phyloP scores from a whole-genome alignment of 2,888 invertebrate genomes.

The Sphaerophoria rueppellii region DNA sequence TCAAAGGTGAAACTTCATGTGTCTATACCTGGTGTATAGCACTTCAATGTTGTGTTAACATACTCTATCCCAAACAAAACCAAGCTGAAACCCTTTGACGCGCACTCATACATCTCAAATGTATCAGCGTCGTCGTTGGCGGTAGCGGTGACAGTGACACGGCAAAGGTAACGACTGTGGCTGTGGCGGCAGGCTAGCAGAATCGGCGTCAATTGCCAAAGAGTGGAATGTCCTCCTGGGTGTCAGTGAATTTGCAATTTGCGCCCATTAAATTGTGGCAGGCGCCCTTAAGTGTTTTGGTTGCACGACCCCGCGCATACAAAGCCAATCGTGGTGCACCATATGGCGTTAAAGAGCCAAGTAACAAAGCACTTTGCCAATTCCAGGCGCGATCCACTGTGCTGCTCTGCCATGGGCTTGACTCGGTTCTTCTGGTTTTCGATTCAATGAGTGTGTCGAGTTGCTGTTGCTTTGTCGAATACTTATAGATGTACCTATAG shows the following conservation, averaged over 20 bases:
- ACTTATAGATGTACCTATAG: not conserved
- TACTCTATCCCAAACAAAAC: constrained; percentile 11
- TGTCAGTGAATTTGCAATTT: constrained; percentile 72
- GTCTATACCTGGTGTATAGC: constrained; percentile 7
- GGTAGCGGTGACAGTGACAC: not conserved
- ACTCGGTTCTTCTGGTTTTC: not conserved
- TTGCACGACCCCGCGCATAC: constrained; percentile 64
- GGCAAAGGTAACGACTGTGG: not conserved
- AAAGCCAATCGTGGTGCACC: constrained; percentile 72
- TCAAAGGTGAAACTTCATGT: constrained; percentile 52
- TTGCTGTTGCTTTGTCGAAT: not conserved
- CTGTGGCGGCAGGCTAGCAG: not conserved
- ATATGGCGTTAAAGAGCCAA: constrained; percentile 70
- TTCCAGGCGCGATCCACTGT: constrained; percentile 5
- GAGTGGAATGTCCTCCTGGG: constrained; percentile 57
- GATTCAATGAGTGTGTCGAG: not conserved
- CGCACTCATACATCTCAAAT: constrained; percentile 35
- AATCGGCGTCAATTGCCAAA: constrained; percentile 35
- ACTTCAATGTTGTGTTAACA: constrained; percentile 25
- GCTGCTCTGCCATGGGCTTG: not conserved
- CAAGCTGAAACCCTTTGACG: constrained; percentile 45
- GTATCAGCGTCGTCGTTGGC: not conserved
- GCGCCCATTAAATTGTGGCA: constrained; percentile 74
- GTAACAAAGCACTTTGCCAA: constrained; percentile 49
- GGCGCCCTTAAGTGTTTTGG: constrained; percentile 70